phyloP scores from a whole-genome alignment of 2,113 vertebrate genomes.

The Turnix velox region DNA sequence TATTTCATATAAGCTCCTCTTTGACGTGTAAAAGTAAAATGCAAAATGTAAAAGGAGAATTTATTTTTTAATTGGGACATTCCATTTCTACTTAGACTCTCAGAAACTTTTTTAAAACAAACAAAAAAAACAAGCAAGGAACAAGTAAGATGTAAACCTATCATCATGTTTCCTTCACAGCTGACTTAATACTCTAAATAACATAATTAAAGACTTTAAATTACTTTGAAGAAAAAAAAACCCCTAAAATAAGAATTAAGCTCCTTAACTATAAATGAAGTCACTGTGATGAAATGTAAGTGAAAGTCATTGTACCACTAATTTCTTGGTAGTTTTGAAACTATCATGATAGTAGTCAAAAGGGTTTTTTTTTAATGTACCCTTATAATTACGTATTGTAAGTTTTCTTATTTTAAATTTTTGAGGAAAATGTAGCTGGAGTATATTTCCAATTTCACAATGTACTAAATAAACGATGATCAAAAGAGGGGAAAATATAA shows the following conservation, averaged over 20 bases:
- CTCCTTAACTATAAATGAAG: neutral
- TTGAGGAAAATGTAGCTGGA: neutral
- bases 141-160: neutral
- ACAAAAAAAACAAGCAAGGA: fast-evolving
- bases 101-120: neutral
- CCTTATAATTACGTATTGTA: neutral
- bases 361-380: neutral
- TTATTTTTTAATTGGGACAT: neutral
- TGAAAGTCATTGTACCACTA: neutral
- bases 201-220: neutral
- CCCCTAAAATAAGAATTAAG: neutral
- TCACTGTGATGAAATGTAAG: neutral
- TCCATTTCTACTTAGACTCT: neutral
- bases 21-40: neutral
- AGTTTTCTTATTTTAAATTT: neutral
- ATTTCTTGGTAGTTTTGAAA: neutral
- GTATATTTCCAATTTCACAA: neutral
- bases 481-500: fast-evolving
- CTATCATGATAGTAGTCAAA: neutral
- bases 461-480: neutral
- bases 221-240: neutral
- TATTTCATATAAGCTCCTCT: neutral
- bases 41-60: neutral
- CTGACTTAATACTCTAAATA: neutral
- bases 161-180: neutral